Base-by-base conservation (phyloP, 2,113 vertebrate species). In the Eulemur macaco region DNA sequence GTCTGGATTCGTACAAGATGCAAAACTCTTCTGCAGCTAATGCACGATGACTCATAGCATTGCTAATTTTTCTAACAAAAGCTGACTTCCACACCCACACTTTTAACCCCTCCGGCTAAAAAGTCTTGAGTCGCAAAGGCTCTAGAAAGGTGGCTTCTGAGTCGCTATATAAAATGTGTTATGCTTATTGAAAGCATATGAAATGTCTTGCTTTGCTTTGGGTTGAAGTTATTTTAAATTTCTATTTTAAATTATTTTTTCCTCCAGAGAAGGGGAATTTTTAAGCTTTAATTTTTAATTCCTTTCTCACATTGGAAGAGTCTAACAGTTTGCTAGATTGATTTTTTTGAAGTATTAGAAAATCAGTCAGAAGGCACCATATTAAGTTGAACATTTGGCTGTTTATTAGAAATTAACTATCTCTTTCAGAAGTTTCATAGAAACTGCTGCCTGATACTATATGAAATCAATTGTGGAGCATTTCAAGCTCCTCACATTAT, bases 1-100 rank as follows among this genome's bases (percentile, higher is more conserved):
- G 99, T 99, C 99, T 99, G 99, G 99, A 99, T 99, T 99, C 99
- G 99, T 99, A 99, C 99, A 99, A 99, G 99, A 99, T 99, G 99
- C 99, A 99, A 99, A 99, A 99, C 99, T 99, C 99, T 99, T 99
- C 98, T 98, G 98, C 99, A 96, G 98, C 99, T 99, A 99, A 99
- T 99, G 99, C 99, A 99, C 96, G 99, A 99, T 99, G 99, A 99
- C 99, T 99, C 99, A 99, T 99, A 99, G 99, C 99, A 99, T 99
- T 99, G 99, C 99, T 99, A 99, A 98, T 99, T 99, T 99, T 99
- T 98, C 98, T 96, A 98, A 99, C 99, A 99, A 99, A 99, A 98
- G 97, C 98, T 98, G 97, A 98, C 98, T 99, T 99, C 99, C 99
- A 98, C 99, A 99, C 99, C 99, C 98, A 99, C 98, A 99, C 99